Evolutionary conservation across 2,888 invertebrate genomes (phyloP).

Genomic region (Antheraea assamensis): DNA sequence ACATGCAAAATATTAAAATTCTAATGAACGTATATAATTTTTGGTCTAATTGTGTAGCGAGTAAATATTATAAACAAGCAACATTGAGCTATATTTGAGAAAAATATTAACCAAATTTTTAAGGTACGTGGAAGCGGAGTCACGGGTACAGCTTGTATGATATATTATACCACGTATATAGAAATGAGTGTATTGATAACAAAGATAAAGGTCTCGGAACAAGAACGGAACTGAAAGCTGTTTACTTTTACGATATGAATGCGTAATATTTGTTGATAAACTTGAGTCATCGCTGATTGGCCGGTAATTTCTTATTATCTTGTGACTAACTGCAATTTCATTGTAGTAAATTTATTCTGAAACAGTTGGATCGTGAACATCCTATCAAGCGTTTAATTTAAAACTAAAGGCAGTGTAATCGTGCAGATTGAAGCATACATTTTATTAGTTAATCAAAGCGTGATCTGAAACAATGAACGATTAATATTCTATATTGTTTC

Average conservation of each 20-base stretch:
- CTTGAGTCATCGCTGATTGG: slow-evolving; percentile 24
- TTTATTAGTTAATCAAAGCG: neutral
- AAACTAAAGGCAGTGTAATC: neutral
- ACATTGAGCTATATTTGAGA: too few relatives aligned
- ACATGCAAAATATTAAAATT: too few relatives aligned
- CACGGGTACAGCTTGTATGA: neutral
- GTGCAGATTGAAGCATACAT: neutral
- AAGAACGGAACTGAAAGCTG: neutral
- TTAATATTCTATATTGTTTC: slow-evolving; percentile 10
- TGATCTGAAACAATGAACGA: neutral
- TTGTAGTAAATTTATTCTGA: neutral
- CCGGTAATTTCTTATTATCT: slow-evolving; percentile 30
- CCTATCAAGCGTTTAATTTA: neutral
- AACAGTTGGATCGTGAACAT: neutral
- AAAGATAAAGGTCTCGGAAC: slow-evolving; percentile 4
- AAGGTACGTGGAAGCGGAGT: neutral
- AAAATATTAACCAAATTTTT: neutral
- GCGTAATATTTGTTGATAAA: slow-evolving; percentile 24
- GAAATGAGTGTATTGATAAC: slow-evolving; percentile 9
- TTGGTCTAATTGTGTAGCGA: too few relatives aligned
- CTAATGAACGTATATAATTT: too few relatives aligned
- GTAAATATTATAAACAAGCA: too few relatives aligned
- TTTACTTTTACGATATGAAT: slow-evolving; percentile 15
- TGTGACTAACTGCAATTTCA: slow-evolving; percentile 27
- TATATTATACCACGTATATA: neutral